Percentiles rank a stretch among this genome's conserved stretches.
These are phyloP conservation scores for Rhaphigaster nebulosa DNA, from an alignment of 2,888 invertebrate genomes.

Conservation along the genomic window DNA sequence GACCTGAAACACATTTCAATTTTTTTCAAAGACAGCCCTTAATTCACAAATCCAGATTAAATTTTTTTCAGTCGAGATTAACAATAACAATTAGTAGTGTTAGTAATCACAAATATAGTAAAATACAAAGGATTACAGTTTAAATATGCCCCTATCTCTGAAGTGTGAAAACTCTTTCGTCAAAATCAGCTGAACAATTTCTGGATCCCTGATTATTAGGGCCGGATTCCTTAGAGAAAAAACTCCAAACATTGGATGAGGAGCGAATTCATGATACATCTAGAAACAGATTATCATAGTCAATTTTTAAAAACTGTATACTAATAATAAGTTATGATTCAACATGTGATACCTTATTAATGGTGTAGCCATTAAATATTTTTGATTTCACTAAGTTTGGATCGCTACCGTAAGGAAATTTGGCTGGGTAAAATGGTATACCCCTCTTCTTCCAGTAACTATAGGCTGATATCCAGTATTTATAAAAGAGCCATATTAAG, in stretches of 20 bases:
- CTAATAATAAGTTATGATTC: background rate
- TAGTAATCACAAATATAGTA: background rate
- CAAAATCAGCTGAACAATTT: slow-evolving; percentile 47
- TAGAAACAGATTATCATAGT: background rate
- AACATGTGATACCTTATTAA: background rate
- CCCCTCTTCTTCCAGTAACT: slow-evolving; percentile 22
- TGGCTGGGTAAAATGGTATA: slow-evolving; percentile 18
- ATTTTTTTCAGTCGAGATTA: background rate
- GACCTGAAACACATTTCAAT: background rate
- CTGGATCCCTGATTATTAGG: slow-evolving; percentile 48
- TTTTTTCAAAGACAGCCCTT: background rate
- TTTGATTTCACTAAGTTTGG: slow-evolving; percentile 25
- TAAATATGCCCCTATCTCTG: slow-evolving; percentile 25
- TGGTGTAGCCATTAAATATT: background rate
- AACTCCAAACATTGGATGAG: slow-evolving; percentile 48
- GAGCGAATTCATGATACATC: slow-evolving; percentile 13
- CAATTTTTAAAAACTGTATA: background rate
- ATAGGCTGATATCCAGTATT: background rate
- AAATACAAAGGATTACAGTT: background rate
- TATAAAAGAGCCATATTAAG: slow-evolving; percentile 15
- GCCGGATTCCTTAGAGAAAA: background rate
- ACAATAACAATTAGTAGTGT: background rate
- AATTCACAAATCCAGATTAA: background rate
- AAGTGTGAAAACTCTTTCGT: slow-evolving; percentile 57
- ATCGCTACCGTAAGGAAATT: slow-evolving; percentile 8